Evolutionary conservation across 2,113 vertebrate genomes (phyloP).

Genomic region (Amblyornis subalaris): DNA sequence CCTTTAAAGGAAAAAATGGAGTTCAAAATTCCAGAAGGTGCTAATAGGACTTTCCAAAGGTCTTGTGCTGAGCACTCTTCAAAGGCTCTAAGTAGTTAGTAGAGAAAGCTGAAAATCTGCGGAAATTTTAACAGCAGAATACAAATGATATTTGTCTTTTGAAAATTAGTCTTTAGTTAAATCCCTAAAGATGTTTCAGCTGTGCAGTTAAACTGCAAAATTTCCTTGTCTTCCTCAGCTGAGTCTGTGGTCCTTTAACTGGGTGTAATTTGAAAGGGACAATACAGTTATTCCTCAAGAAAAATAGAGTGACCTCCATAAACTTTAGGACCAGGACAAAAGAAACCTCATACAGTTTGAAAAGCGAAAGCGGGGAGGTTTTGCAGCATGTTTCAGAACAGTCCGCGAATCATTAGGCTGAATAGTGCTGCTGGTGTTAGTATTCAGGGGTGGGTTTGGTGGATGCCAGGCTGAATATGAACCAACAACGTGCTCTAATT

Average conservation of each 20-base stretch:
- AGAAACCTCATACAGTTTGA: background rate
- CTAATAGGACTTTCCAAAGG: constrained; percentile 3
- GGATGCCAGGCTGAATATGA: background rate
- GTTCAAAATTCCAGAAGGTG: constrained; percentile 21
- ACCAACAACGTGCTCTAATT: background rate
- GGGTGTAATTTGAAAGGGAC: background rate
- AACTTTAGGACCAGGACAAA: background rate
- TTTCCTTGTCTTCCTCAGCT: background rate
- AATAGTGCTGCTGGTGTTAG: background rate
- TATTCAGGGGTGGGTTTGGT: background rate
- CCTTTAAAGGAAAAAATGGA: constrained; percentile 2
- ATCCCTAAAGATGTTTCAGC: background rate
- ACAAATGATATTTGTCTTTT: background rate
- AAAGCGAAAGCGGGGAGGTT: background rate
- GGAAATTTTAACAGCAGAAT: background rate
- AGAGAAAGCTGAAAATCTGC: background rate
- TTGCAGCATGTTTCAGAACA: background rate
- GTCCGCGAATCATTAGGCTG: background rate
- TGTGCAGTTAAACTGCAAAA: background rate
- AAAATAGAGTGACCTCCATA: background rate
- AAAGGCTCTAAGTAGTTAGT: background rate
- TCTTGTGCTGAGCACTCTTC: background rate
- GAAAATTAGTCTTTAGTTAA: background rate
- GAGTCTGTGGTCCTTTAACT: background rate
- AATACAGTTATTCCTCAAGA: background rate